A percentile compares a stretch with the other conserved stretches of the same genome.
These are phyloP conservation scores for Bubo bubo DNA, from an alignment of 2,113 vertebrate genomes.

Conservation along the genomic window DNA sequence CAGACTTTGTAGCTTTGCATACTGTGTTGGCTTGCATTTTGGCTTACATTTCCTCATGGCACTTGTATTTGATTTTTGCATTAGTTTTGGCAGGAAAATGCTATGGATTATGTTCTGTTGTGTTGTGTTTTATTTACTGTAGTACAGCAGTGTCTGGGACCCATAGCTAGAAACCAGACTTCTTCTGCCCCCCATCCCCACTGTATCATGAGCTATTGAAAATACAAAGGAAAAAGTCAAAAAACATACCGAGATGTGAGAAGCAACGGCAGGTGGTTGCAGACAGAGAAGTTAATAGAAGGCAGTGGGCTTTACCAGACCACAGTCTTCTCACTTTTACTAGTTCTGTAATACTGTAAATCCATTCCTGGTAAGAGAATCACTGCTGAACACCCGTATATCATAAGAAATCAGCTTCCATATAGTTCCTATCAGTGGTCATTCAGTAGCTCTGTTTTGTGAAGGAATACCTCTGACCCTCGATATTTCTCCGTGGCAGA, in stretches of 20 bases:
- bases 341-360: neutral
- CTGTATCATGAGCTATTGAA: neutral
- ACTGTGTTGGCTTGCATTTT: too few relatives aligned
- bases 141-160: neutral
- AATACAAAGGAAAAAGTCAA: neutral
- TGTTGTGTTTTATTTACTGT: neutral
- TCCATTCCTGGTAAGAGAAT: neutral
- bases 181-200: neutral
- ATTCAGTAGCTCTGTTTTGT: neutral
- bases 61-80: neutral
- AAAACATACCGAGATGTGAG: neutral
- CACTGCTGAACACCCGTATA: neutral
- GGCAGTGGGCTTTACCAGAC: neutral
- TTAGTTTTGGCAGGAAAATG: neutral
- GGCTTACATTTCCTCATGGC: neutral
- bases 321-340: neutral
- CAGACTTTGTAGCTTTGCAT: neutral
- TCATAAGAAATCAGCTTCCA: neutral
- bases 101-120: neutral
- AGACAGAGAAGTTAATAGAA: neutral
- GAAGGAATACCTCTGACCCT: neutral
- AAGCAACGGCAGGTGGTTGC: neutral
- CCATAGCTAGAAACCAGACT: neutral
- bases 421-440: neutral
- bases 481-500: accelerated